These are phyloP conservation scores for Platycnemis pennipes DNA, from an alignment of 2,888 invertebrate genomes.

Conservation along the genomic window DNA sequence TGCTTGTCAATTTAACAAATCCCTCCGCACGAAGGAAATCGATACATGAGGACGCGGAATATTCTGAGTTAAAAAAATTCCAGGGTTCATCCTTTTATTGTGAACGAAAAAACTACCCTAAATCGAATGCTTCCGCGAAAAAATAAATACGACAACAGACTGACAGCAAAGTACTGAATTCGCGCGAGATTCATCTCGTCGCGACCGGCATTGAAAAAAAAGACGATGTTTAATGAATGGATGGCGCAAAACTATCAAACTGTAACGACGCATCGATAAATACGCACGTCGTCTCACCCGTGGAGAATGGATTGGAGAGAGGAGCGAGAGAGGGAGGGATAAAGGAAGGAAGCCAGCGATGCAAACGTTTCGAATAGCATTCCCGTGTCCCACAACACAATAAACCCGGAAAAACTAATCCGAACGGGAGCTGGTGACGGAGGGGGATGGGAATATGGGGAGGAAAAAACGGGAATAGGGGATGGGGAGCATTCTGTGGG, in stretches of 20 bases:
- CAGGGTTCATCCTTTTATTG: not conserved
- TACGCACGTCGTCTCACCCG: not conserved
- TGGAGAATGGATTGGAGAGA: not conserved
- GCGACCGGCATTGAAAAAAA: not conserved
- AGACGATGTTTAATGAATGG: not conserved
- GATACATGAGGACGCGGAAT: not conserved
- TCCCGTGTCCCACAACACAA: constrained; percentile 53
- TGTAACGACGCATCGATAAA: not conserved
- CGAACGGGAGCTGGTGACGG: not conserved
- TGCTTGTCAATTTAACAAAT: not conserved
- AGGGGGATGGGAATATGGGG: not conserved
- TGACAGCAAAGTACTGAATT: not conserved
- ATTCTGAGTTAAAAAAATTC: not conserved
- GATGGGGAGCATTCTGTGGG: not conserved
- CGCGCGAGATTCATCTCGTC: not conserved
- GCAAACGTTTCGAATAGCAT: not conserved
- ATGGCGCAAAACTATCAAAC: not conserved
- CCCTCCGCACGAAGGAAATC: not conserved
- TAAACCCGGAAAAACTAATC: constrained; percentile 56
- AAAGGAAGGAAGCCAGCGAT: not conserved
- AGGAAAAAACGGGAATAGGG: not conserved
- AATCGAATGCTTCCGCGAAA: not conserved
- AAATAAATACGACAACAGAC: not conserved
- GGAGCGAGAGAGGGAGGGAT: not conserved
- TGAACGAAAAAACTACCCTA: not conserved